Evolutionary conservation across 2,797 vertebrate species (phyloP).

Genomic region (Pygocentrus nattereri): DNA sequence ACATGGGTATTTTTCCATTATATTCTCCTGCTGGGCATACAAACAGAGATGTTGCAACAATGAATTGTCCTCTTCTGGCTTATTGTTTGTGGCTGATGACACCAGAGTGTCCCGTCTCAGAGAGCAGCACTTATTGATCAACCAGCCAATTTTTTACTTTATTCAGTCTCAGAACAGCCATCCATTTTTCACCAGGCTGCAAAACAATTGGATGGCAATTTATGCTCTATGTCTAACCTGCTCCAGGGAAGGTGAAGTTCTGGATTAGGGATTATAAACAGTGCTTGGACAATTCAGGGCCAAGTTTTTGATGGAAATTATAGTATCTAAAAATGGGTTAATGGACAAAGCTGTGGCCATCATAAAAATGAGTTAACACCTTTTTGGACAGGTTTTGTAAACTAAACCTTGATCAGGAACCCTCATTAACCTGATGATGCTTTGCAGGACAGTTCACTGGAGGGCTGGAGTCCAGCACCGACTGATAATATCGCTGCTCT

Average conservation of each 20-base stretch:
- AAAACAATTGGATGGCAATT: background rate
- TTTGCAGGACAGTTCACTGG: no score
- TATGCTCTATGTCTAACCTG: background rate
- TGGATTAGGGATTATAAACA: background rate
- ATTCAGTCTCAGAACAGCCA: background rate
- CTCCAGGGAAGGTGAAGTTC: background rate
- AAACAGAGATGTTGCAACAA: background rate
- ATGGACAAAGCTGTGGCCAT: background rate
- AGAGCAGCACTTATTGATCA: background rate
- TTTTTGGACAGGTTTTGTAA: no score
- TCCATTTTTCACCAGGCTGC: background rate
- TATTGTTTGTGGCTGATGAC: background rate
- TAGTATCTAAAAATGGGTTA: background rate
- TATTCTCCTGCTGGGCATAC: constrained; percentile 35
- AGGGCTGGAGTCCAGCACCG: no score
- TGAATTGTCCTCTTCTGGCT: background rate
- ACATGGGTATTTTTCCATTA: constrained; percentile 57
- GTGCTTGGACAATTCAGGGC: background rate
- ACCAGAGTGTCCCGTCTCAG: background rate
- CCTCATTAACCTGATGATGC: no score
- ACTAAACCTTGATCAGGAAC: background rate
- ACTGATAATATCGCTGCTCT: no score
- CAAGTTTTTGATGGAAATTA: background rate
- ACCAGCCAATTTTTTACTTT: background rate
- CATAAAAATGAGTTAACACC: no score